A percentile compares a stretch with the other conserved stretches of the same genome.
Conservation (phyloP, 1,140 invertebrate species). For the Ceratina australensis region DNA sequence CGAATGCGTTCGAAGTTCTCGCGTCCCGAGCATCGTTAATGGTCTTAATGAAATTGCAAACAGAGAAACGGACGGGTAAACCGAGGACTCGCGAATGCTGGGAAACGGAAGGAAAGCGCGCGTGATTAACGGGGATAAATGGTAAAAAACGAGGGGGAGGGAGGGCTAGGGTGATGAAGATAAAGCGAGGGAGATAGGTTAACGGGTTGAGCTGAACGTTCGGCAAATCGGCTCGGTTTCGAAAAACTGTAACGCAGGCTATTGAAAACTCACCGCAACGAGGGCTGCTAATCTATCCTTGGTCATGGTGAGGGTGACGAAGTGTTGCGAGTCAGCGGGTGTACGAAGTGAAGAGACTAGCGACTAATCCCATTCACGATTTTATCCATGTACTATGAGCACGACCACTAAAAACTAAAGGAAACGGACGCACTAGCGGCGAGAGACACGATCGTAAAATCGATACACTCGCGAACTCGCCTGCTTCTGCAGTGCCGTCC, state of each 20-base stretch:
- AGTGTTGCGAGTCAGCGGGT: constrained; percentile 73
- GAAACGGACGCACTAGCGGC: constrained; percentile 81
- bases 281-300: constrained; percentile 98
- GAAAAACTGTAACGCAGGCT: constrained; percentile 14
- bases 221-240: constrained; percentile 9
- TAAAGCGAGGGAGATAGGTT: constrained; percentile 5
- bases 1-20: no score
- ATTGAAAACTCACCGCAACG: constrained; percentile 88
- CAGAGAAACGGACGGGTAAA: neutral
- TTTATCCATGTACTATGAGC: constrained; percentile 83
- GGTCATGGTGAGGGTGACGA: constrained; percentile 88
- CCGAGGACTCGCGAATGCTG: neutral
- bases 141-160: neutral
- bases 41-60: neutral
- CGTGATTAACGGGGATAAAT: neutral
- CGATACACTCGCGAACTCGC: constrained; percentile 83
- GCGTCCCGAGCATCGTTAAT: neutral
- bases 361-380: constrained; percentile 89
- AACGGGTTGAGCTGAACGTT: constrained; percentile 4
- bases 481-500: constrained; percentile 84
- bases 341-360: constrained; percentile 71
- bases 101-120: neutral
- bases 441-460: constrained; percentile 87
- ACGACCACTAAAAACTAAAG: constrained; percentile 86
- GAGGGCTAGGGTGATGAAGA: neutral